Conservation (phyloP, 2,113 vertebrate genomes). For the Phrynocephalus versicolor region DNA sequence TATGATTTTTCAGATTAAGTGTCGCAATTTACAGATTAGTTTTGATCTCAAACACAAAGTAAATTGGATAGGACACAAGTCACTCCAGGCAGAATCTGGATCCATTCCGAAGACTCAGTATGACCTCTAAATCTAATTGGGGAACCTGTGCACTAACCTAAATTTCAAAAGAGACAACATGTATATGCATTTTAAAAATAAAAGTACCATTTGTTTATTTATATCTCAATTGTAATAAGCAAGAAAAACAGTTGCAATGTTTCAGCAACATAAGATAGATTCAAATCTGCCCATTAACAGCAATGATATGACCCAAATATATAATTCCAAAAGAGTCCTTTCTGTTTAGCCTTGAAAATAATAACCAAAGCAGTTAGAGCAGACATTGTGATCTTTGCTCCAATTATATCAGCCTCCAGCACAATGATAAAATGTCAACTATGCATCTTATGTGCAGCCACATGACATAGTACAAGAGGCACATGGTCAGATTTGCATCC, state of each 20-base stretch:
- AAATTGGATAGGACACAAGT: too few relatives aligned
- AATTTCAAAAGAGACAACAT: slow-evolving; percentile 56
- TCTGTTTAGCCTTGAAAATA: neutral
- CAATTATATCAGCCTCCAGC: neutral
- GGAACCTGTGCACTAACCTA: too few relatives aligned
- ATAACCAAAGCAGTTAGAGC: neutral
- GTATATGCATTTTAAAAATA: too few relatives aligned
- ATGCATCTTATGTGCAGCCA: neutral
- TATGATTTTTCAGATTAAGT: too few relatives aligned
- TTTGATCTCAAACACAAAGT: too few relatives aligned
- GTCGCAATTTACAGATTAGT: too few relatives aligned
- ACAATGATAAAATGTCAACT: neutral
- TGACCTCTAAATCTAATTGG: too few relatives aligned
- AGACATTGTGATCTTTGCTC: neutral
- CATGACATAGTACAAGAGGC: neutral
- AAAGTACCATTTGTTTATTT: neutral
- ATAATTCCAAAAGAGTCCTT: neutral
- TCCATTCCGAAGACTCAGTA: too few relatives aligned
- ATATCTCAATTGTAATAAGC: neutral
- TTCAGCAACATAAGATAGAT: neutral
- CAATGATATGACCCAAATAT: neutral
- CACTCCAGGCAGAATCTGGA: too few relatives aligned
- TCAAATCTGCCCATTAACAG: neutral
- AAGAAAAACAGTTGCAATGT: neutral
- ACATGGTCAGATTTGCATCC: neutral